A percentile compares a stretch with the other conserved stretches of the same genome.
These are phyloP conservation scores for Cheirogaleus medius DNA, from an alignment of 2,113 vertebrate species.

Conservation along the genomic window DNA sequence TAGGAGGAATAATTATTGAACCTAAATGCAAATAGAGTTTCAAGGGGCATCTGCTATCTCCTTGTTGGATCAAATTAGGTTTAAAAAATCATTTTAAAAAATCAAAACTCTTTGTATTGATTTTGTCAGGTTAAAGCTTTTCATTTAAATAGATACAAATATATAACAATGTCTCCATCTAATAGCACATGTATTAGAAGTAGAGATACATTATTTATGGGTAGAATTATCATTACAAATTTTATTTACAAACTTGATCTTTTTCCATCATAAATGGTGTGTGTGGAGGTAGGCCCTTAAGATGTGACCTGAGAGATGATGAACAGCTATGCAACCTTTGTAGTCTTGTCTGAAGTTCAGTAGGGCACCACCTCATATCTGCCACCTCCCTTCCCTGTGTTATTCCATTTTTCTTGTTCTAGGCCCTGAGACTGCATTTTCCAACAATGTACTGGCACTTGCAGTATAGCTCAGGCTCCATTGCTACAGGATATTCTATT, in stretches of 20 bases:
- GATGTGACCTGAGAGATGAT: not conserved
- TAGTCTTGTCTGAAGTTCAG: not conserved
- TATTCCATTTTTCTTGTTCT: not conserved
- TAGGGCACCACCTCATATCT: not conserved
- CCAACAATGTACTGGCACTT: not conserved
- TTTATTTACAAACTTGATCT: not conserved
- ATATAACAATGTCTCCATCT: not conserved
- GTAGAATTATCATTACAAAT: not conserved
- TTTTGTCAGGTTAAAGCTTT: not conserved
- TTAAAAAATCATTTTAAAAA: not conserved
- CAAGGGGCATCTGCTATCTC: not conserved
- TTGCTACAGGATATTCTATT: not conserved
- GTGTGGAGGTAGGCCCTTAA: accelerated
- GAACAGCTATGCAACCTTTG: too few species aligned
- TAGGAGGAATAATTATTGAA: not conserved
- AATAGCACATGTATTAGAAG: not conserved
- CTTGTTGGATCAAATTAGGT: not conserved
- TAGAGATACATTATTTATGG: not conserved
- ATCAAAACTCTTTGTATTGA: not conserved
- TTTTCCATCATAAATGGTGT: not conserved
- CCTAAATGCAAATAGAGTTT: not conserved
- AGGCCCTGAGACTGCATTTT: not conserved
- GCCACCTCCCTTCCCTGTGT: not conserved
- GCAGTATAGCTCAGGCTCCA: not conserved
- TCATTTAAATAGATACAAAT: not conserved